phyloP scores from a whole-genome alignment of 2,113 vertebrate genomes.

The Dipodomys merriami region DNA sequence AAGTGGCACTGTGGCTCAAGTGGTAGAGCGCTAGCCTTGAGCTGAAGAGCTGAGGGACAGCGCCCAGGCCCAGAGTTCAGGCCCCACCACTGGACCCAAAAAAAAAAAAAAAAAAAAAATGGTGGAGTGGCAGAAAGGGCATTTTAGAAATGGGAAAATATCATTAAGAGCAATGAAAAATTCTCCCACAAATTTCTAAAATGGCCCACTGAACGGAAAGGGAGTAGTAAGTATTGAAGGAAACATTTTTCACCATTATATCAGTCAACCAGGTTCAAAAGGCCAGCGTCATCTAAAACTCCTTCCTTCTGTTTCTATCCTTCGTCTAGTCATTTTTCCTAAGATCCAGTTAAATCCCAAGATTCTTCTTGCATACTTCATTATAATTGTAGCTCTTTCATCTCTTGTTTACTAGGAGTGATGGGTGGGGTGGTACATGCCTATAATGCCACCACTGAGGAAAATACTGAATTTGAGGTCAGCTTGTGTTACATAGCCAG shows the following conservation, averaged over 20 bases:
- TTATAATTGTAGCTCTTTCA: not conserved
- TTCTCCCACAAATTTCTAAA: not conserved
- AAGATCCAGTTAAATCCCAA: not conserved
- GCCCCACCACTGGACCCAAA: no score
- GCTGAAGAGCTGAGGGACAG: no score
- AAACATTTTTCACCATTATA: no score
- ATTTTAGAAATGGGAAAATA: not conserved
- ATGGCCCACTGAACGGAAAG: not conserved
- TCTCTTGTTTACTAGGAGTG: not conserved
- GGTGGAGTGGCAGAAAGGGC: not conserved
- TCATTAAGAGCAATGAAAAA: not conserved
- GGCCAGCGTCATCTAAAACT: not conserved
- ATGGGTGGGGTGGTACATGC: not conserved
- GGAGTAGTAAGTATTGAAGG: not conserved
- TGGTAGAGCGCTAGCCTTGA: no score
- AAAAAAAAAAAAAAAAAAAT: not conserved
- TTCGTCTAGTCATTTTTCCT: conserved; percentile 21
- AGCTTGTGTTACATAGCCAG: not conserved
- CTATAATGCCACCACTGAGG: not conserved
- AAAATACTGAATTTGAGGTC: not conserved
- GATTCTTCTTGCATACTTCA: not conserved
- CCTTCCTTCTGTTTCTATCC: not conserved
- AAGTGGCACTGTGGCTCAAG: no score
- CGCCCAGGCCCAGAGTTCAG: no score
- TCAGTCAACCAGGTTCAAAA: not conserved